A percentile compares a stretch with the other conserved stretches of the same genome.
Conservation (phyloP, 1,140 invertebrate genomes). For the Zaprionus camerounensis region DNA sequence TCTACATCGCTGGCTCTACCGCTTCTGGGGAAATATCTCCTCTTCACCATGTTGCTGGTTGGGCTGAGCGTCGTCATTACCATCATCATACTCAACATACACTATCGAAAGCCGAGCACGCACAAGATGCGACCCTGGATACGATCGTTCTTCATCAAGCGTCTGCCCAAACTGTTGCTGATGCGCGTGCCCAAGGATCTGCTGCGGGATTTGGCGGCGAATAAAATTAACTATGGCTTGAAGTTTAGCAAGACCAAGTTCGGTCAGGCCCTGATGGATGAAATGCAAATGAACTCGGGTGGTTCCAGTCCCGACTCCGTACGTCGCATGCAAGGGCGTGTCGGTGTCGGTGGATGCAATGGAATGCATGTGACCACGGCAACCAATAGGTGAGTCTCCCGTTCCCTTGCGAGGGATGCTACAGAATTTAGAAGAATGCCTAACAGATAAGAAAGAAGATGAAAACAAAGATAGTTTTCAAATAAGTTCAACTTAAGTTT, state of each 20-base stretch:
- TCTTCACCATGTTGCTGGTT: slow-evolving; percentile 99
- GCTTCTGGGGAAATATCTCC: slow-evolving; percentile 97
- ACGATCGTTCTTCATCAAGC: slow-evolving; percentile 93
- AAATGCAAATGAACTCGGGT: slow-evolving; percentile 88
- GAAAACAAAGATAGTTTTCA: neutral
- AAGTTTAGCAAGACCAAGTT: slow-evolving; percentile 88
- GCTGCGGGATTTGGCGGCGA: slow-evolving; percentile 90
- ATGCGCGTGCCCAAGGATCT: slow-evolving; percentile 94
- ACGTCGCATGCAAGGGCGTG: slow-evolving; percentile 86
- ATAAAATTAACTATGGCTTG: slow-evolving; percentile 89
- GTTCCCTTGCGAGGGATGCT: neutral
- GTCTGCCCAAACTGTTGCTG: slow-evolving; percentile 91
- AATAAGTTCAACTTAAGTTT: neutral
- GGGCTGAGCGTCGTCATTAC: slow-evolving; percentile 98
- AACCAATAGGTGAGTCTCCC: slow-evolving; percentile 86
- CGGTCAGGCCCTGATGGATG: slow-evolving; percentile 88
- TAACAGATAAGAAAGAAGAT: neutral
- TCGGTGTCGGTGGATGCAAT: slow-evolving; percentile 91
- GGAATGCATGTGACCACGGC: slow-evolving; percentile 90
- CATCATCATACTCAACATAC: slow-evolving; percentile 99
- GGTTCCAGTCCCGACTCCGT: slow-evolving; percentile 91
- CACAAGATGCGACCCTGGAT: slow-evolving; percentile 98
- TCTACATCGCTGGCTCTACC: slow-evolving; percentile 98
- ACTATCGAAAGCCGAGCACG: slow-evolving; percentile 99
- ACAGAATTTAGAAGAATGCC: neutral